phyloP scores from a whole-genome alignment of 2,797 vertebrate genomes.

The Rousettus madagascariensis region DNA sequence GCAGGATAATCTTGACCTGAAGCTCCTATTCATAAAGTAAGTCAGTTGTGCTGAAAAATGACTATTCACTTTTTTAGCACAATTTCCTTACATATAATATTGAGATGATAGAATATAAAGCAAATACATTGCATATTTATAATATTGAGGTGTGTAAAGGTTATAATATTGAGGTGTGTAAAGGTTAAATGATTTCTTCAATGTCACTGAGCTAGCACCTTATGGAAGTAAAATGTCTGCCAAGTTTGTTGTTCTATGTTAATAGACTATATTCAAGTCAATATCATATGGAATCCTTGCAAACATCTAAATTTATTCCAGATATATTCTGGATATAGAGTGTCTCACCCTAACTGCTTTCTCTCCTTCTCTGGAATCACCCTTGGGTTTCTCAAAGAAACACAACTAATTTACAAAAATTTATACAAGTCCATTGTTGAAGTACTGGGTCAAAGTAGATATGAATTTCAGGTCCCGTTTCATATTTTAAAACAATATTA shows the following conservation, averaged over 20 bases:
- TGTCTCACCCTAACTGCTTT: neutral
- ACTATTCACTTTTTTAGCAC: neutral
- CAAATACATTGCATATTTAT: neutral
- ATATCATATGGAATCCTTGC: neutral
- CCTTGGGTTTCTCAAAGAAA: neutral
- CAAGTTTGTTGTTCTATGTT: neutral
- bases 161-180: neutral
- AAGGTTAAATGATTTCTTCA: neutral
- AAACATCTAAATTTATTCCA: neutral
- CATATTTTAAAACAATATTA: conserved; percentile 3
- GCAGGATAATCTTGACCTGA: neutral
- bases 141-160: neutral
- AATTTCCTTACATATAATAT: neutral
- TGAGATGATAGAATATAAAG: neutral
- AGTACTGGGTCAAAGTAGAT: neutral
- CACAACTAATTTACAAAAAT: neutral
- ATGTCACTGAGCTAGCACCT: neutral
- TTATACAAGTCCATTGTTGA: neutral
- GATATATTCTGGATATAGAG: neutral
- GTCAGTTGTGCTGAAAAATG: neutral
- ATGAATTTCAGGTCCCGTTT: neutral
- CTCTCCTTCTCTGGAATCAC: neutral
- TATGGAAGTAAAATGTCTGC: neutral
- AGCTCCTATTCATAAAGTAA: neutral
- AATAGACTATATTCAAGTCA: neutral